These are phyloP conservation scores for Eira barbara DNA, from an alignment of 2,113 vertebrate species.

Conservation along the genomic window DNA sequence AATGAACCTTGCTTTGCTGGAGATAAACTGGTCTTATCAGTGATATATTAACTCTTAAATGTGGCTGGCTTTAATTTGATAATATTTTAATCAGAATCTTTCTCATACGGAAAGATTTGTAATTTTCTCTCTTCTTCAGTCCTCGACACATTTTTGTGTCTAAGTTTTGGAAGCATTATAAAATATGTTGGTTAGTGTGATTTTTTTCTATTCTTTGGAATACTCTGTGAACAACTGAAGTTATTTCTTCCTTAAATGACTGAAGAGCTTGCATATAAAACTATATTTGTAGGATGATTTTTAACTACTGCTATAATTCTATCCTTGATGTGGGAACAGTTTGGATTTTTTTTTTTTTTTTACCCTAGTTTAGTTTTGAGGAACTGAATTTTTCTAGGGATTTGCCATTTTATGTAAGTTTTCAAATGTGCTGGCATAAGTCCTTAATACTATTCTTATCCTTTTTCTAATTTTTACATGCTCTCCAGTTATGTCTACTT, in stretches of 20 bases:
- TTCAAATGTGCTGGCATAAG: neutral
- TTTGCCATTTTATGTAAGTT: neutral
- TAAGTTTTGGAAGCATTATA: neutral
- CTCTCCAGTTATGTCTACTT: neutral
- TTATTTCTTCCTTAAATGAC: neutral
- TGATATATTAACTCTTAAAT: neutral
- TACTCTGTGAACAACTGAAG: neutral
- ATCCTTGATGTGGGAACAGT: neutral
- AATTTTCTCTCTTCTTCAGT: neutral
- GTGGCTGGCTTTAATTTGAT: neutral
- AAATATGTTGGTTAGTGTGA: neutral
- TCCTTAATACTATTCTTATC: neutral
- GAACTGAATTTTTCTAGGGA: neutral
- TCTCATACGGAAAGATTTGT: neutral
- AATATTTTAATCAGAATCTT: neutral
- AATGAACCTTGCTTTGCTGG: neutral
- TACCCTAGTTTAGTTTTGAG: neutral
- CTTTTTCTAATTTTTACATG: neutral
- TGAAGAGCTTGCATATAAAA: neutral
- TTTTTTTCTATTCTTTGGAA: neutral
- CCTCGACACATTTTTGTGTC: neutral
- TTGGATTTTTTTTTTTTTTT: neutral
- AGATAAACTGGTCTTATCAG: neutral
- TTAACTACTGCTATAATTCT: neutral
- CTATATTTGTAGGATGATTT: neutral